phyloP scores from a whole-genome alignment of 1,140 invertebrate genomes.

The Mesaphorura yosii region DNA sequence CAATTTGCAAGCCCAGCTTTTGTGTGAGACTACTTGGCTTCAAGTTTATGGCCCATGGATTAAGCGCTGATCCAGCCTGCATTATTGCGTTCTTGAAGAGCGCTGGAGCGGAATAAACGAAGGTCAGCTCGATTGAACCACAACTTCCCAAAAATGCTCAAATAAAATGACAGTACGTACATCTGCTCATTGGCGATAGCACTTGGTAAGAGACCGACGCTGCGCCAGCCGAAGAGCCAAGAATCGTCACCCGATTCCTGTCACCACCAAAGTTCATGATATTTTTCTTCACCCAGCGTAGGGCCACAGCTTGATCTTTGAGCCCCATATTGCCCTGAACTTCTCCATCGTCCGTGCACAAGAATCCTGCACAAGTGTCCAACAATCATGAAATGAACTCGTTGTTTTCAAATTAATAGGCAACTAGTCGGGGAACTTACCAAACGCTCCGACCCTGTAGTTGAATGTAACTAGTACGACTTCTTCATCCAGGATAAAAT shows the following conservation, averaged over 20 bases:
- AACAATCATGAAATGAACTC: background rate
- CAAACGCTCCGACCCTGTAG: slow-evolving; percentile 14
- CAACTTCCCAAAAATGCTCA: background rate
- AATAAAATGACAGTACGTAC: slow-evolving; percentile 3
- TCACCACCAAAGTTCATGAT: slow-evolving; percentile 11
- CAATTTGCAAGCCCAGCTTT: slow-evolving; percentile 2
- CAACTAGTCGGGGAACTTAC: slow-evolving; percentile 1
- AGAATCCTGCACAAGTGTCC: slow-evolving; percentile 2
- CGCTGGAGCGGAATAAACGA: background rate
- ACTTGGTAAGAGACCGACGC: slow-evolving; percentile 1
- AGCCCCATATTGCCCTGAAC: slow-evolving; percentile 13
- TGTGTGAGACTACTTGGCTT: slow-evolving; percentile 34
- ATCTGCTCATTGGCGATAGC: slow-evolving; percentile 7
- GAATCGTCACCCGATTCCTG: background rate
- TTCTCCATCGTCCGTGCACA: slow-evolving; percentile 7
- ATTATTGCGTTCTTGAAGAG: slow-evolving; percentile 25
- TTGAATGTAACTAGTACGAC: slow-evolving; percentile 17
- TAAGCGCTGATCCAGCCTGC: slow-evolving; percentile 17
- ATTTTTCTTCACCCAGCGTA: slow-evolving; percentile 22
- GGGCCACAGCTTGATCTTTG: slow-evolving; percentile 10
- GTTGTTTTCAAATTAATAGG: background rate
- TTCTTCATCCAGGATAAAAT: slow-evolving; percentile 20
- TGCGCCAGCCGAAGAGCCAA: slow-evolving; percentile 7
- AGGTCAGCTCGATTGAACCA: background rate
- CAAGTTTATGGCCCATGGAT: slow-evolving; percentile 30